Evolutionary conservation across 2,888 invertebrate genomes (phyloP).

Genomic region (Muscina levida): DNA sequence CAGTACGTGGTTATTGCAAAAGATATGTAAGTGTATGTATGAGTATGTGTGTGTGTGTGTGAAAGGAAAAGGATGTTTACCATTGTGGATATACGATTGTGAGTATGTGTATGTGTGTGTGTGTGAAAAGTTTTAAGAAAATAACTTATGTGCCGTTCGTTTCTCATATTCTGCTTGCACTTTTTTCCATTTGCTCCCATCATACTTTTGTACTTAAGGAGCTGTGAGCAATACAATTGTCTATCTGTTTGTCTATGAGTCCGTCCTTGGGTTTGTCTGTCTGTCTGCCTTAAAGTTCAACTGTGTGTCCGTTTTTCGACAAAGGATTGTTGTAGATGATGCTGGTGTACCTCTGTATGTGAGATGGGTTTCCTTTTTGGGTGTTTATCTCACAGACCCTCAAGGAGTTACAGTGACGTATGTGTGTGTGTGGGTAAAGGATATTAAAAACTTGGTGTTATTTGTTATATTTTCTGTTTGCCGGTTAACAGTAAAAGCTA

Average conservation of each 20-base stretch:
- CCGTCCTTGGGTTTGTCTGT: slow-evolving; percentile 18
- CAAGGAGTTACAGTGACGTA: not conserved
- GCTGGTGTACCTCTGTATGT: slow-evolving; percentile 48
- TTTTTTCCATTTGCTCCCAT: slow-evolving; percentile 9
- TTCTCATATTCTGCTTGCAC: slow-evolving; percentile 18
- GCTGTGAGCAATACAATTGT: slow-evolving; percentile 3
- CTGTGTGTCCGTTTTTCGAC: slow-evolving; percentile 47
- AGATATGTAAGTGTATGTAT: slow-evolving; percentile 35
- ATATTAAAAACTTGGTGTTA: slow-evolving; percentile 68
- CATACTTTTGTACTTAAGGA: slow-evolving; percentile 1
- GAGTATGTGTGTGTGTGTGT: not conserved
- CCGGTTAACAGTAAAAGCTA: slow-evolving; percentile 75
- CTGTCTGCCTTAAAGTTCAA: slow-evolving; percentile 22
- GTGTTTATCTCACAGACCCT: slow-evolving; percentile 2
- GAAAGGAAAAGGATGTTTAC: slow-evolving; percentile 26
- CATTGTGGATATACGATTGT: not conserved
- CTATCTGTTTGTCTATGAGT: not conserved
- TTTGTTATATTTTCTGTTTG: slow-evolving; percentile 70
- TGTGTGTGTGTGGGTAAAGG: slow-evolving; percentile 29
- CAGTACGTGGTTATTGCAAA: slow-evolving; percentile 51
- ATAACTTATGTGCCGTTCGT: slow-evolving; percentile 56
- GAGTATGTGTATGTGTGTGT: not conserved
- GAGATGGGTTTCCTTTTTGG: slow-evolving; percentile 36
- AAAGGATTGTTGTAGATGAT: slow-evolving; percentile 9
- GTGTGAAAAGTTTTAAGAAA: slow-evolving; percentile 56